These are phyloP conservation scores for Desmodus rotundus DNA, from an alignment of 2,113 vertebrate species.

Conservation along the genomic window DNA sequence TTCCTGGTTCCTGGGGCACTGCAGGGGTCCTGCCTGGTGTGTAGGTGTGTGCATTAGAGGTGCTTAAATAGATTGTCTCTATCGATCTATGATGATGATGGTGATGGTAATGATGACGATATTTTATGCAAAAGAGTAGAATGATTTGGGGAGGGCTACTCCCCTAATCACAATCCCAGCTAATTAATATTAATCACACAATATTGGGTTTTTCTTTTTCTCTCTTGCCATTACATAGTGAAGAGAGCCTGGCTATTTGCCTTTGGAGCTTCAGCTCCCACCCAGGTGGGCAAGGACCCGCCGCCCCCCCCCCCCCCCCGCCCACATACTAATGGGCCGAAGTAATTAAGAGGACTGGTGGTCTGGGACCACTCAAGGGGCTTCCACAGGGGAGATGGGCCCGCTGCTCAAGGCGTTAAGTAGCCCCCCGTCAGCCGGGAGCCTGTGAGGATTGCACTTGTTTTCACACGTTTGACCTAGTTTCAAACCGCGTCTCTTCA, in stretches of 20 bases:
- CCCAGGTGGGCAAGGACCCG: neutral
- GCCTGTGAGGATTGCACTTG: constrained; percentile 53
- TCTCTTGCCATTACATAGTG: neutral
- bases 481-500: constrained; percentile 67
- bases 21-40: neutral
- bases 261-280: neutral
- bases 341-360: constrained; percentile 57
- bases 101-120: neutral
- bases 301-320: neutral
- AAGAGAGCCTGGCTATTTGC: constrained; percentile 23
- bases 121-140: neutral
- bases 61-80: neutral
- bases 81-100: neutral
- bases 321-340: neutral
- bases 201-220: neutral
- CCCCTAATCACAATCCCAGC: neutral
- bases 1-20: neutral
- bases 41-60: neutral
- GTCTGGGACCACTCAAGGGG: neutral
- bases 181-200: neutral
- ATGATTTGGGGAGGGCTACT: neutral
- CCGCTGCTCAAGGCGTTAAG: constrained; percentile 23
- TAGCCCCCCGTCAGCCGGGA: constrained; percentile 51
- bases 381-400: neutral
- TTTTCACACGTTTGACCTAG: constrained; percentile 76